Percentiles rank a stretch among this genome's conserved stretches.
phyloP scores from a whole-genome alignment of 2,113 vertebrate genomes.

The Oreochromis niloticus region DNA sequence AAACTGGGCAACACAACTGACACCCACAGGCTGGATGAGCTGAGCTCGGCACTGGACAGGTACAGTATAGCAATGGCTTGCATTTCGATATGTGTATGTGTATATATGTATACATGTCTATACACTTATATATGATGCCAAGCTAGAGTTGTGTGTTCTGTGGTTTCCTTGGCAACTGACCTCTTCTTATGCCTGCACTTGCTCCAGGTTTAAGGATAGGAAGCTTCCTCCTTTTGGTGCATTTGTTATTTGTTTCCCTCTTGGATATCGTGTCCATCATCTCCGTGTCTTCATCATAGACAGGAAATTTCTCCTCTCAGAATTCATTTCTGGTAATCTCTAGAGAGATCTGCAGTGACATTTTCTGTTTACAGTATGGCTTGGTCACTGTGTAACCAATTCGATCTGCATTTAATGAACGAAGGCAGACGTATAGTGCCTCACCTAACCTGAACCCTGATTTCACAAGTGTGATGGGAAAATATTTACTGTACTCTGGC shows the following conservation, averaged over 20 bases:
- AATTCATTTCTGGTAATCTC: not conserved
- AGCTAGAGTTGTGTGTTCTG: not conserved
- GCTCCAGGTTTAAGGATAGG: slow-evolving; percentile 26
- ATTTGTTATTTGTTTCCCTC: not conserved
- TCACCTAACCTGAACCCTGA: not conserved
- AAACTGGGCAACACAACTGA: slow-evolving; percentile 84
- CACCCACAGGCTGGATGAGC: slow-evolving; percentile 75
- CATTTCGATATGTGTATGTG: not conserved
- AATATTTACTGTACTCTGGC: not conserved
- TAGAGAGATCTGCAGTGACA: not conserved
- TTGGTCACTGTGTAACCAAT: not conserved
- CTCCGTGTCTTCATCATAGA: not conserved
- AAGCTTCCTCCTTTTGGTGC: not conserved
- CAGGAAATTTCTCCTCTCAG: not conserved
- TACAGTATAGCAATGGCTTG: slow-evolving; percentile 59
- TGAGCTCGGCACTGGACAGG: slow-evolving; percentile 81
- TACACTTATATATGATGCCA: not conserved
- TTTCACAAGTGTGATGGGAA: not conserved
- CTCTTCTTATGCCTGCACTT: not conserved
- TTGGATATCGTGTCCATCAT: not conserved
- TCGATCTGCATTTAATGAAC: not conserved
- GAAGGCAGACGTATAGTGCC: not conserved
- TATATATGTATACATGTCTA: not conserved
- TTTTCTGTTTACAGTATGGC: not conserved
- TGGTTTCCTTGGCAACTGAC: slow-evolving; percentile 59